Evolutionary conservation across 1,140 invertebrate species (phyloP), one percentile per base, ranked within the genome.

Genomic region (Hestina assimilis): DNA sequence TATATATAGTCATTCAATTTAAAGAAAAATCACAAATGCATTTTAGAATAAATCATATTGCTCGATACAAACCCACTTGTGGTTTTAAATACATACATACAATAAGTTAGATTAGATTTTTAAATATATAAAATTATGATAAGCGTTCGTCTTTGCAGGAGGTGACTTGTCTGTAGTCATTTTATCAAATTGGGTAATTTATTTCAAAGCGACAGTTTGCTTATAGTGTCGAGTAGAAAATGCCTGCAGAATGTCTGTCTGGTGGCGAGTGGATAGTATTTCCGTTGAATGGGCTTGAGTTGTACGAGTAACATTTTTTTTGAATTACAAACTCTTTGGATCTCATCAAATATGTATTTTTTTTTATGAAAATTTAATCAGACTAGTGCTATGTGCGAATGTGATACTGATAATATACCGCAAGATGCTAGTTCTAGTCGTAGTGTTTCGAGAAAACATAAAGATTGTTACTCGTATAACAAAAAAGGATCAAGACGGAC

Each of bases 391-490:
- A 38, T 38, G 19, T 38, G 33, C 14, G 15, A 42, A 42, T 42
- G 40, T 42, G 40, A 42, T 42, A 42, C 12, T 42, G 11, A 41
- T 20, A 41, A 20, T 8, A 4, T 23, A 21, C 20, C 19, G 38
- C 33, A n/a, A n/a, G n/a, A n/a, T n/a, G n/a, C n/a, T n/a, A n/a
- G n/a, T n/a, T n/a, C n/a, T n/a, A n/a, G n/a, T n/a, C n/a, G n/a
- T n/a, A n/a, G n/a, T n/a, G n/a, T n/a, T n/a, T 38, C 15, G 4
- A 4, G 8, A 38, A 8, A 19, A 17, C 15, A 9, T 38, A 9
- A 40, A 40, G 14, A 23, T 29, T 5, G 28, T 43, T 45, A 43
- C 29, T 45, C 38, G 41, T 45, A 54, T 23, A 19, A 46, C 38
- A 8, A 8, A n/a, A n/a, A n/a, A n/a, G n/a, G 11, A 9, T 50